Evolutionary conservation across 1,140 invertebrate species (phyloP), one percentile per base, ranked within the genome.

Genomic region (Hycleus cichorii): DNA sequence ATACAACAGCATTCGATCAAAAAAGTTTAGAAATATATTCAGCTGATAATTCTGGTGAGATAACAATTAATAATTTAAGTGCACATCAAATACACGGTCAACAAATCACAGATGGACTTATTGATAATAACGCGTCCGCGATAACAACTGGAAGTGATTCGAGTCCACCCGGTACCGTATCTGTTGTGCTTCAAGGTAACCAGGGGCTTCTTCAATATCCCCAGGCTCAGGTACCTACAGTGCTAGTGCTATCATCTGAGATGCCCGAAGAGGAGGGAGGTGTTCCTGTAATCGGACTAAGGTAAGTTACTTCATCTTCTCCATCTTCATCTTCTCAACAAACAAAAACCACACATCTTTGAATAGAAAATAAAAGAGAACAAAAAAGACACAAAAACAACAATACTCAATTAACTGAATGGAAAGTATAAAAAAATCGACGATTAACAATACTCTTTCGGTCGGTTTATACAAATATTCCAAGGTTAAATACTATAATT

Each of bases 1-100:
- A 89, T 64, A 89, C 87, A 10, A 87, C 86, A 40, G 82, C 83
- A 0, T 51, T 73, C 18, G 77, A 78, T 57, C 76, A 76, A 62
- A 74, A 78, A 71, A 71, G 75, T 38, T 59, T 77, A 44, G 67
- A 75, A 67, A 74, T 81, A 57, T 72, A 77, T 72, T 69, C 73
- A 63, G 67, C 79, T 65, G 62, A 76, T 69, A 65, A 77, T 68
- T 68, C 81, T 56, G 69, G 80, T 66, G 71, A 74, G 64, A 58
- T 72, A 27, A 74, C 72, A 0, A 72, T 74, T 39, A 74, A 74
- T 43, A 74, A 74, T 39, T 71, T 77, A 0, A 73, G 74, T 11
- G 72, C 78, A 1, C 74, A 77, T 46, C 76, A 78, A 55, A 75
- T 76, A 26, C 75, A 77, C 39, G 64, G 74, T 40, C 73, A 74